phyloP scores from a whole-genome alignment of 2,113 vertebrate species.

The Eira barbara region DNA sequence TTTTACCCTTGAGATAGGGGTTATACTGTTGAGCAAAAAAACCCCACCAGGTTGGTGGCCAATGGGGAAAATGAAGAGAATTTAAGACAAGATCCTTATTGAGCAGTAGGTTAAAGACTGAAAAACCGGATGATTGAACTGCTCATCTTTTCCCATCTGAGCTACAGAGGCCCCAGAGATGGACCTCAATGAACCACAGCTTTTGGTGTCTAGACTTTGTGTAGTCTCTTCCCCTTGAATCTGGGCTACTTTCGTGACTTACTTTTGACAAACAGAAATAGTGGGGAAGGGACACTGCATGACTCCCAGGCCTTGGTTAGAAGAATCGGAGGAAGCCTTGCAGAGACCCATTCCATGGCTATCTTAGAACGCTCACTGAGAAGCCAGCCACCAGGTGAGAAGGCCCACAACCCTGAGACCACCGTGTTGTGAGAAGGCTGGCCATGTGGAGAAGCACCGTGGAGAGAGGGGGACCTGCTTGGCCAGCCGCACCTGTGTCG shows the following conservation, averaged over 20 bases:
- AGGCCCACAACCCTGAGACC: not conserved
- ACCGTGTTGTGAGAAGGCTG: not conserved
- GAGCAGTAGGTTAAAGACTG: not conserved
- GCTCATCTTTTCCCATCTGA: not conserved
- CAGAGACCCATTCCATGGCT: not conserved
- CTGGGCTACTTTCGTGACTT: not conserved
- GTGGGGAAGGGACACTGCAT: not conserved
- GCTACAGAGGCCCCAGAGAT: not conserved
- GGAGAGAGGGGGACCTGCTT: not conserved
- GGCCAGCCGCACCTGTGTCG: not conserved
- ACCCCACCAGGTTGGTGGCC: not conserved
- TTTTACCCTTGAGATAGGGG: not conserved
- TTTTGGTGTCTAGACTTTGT: not conserved
- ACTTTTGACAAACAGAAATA: not conserved
- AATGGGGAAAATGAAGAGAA: slow-evolving; percentile 1
- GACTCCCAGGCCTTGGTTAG: not conserved
- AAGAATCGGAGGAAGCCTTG: not conserved
- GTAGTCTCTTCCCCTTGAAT: not conserved
- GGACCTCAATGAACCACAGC: not conserved
- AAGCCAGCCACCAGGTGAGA: not conserved
- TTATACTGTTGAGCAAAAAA: not conserved
- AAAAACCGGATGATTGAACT: not conserved
- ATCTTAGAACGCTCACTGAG: not conserved
- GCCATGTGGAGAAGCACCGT: not conserved
- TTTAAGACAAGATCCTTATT: not conserved